These are phyloP conservation scores for Cephus pygmeus DNA, from an alignment of 2,888 invertebrate genomes.

Conservation along the genomic window DNA sequence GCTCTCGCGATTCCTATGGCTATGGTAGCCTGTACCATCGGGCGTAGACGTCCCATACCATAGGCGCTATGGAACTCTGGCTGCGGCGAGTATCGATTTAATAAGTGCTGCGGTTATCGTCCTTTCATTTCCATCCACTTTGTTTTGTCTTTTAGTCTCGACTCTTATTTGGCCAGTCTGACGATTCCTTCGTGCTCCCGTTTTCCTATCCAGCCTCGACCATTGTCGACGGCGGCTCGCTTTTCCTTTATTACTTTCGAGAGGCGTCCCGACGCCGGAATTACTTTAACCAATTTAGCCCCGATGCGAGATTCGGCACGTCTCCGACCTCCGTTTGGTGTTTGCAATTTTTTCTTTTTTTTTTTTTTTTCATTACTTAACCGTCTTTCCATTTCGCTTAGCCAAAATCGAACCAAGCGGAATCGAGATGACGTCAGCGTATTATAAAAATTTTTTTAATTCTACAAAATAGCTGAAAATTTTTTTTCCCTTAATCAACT, in stretches of 20 bases:
- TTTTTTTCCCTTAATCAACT: not conserved
- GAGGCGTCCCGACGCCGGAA: not conserved
- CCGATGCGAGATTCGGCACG: not conserved
- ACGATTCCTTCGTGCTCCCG: not conserved
- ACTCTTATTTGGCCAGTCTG: not conserved
- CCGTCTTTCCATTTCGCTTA: not conserved
- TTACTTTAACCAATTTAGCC: not conserved
- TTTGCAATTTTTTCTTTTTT: not conserved
- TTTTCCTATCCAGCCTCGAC: not conserved
- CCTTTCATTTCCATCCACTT: conserved; percentile 6
- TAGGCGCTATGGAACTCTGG: not conserved
- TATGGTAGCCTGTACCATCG: not conserved
- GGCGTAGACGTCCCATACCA: not conserved
- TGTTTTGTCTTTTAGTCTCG: conserved; percentile 6
- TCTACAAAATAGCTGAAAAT: not conserved
- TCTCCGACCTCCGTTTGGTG: not conserved
- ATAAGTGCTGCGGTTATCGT: conserved; percentile 15
- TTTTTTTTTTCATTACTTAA: not conserved
- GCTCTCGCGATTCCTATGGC: not conserved
- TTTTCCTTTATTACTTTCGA: not conserved
- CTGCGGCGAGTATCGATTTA: conserved; percentile 21
- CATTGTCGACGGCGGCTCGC: not conserved
- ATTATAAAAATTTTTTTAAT: not conserved
- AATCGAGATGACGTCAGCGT: not conserved
- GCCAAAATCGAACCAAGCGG: not conserved